These are phyloP conservation scores for Leptothorax acervorum DNA, from an alignment of 2,888 invertebrate species.

Conservation along the genomic window DNA sequence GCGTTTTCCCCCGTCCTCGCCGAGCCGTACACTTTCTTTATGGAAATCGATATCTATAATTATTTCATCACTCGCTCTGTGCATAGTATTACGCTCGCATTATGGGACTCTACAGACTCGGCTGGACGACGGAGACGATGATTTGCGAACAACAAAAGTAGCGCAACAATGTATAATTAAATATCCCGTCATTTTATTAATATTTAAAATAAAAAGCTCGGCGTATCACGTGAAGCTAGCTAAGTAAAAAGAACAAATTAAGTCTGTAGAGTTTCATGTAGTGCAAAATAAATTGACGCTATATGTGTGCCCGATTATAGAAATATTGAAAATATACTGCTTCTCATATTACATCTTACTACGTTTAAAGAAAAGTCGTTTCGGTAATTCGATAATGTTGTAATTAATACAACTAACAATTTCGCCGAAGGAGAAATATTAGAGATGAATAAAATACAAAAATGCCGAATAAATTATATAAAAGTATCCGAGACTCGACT, in stretches of 20 bases:
- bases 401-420: neutral
- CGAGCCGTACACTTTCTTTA: slow-evolving; percentile 61
- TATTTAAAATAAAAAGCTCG: neutral
- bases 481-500: neutral
- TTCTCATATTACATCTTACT: neutral
- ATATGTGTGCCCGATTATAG: neutral
- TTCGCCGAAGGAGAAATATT: neutral
- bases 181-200: neutral
- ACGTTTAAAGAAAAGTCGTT: neutral
- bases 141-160: slow-evolving; percentile 18
- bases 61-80: slow-evolving; percentile 75
- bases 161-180: slow-evolving; percentile 21
- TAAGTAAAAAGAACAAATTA: neutral
- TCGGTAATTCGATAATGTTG: neutral
- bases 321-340: neutral
- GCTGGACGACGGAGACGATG: neutral
- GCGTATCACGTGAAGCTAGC: neutral
- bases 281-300: neutral
- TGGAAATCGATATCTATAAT: slow-evolving; percentile 81
- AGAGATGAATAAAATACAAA: neutral
- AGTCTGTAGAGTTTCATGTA: neutral
- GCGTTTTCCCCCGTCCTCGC: slow-evolving; percentile 29
- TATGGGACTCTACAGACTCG: slow-evolving; percentile 44
- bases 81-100: slow-evolving; percentile 55
- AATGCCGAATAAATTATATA: neutral